Evolutionary conservation across 2,113 vertebrate species (phyloP).

Genomic region (Hyaena hyaena): DNA sequence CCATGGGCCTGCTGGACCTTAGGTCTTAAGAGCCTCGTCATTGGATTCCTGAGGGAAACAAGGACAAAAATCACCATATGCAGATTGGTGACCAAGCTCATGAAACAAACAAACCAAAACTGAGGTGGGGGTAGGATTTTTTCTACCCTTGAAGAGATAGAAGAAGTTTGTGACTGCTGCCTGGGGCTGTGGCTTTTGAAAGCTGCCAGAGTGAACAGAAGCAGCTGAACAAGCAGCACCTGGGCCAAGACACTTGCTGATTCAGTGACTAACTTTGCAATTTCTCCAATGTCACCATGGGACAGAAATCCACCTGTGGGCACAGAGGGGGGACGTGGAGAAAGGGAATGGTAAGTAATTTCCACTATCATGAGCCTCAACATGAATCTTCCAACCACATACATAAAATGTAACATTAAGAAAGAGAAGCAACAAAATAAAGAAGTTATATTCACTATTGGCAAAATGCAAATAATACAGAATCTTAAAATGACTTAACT

Average conservation of each 20-base stretch:
- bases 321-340: background rate
- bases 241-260: background rate
- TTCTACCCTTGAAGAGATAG: background rate
- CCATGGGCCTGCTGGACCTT: too few relatives aligned
- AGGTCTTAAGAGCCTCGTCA: background rate
- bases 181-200: background rate
- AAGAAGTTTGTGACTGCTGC: background rate
- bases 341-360: background rate
- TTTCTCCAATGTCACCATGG: background rate
- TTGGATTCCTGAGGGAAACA: background rate
- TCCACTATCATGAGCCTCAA: background rate
- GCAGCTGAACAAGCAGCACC: background rate
- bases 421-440: background rate
- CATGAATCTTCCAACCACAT: background rate
- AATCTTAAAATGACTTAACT: slow-evolving; percentile 39
- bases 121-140: background rate
- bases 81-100: background rate
- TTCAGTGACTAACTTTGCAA: background rate
- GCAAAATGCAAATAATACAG: background rate
- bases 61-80: background rate
- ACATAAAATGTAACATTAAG: background rate
- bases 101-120: background rate
- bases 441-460: background rate
- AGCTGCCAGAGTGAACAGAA: background rate
- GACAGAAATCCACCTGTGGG: background rate